Conservation (phyloP, 2,888 invertebrate genomes). For the Ophonus ardosiacus region DNA sequence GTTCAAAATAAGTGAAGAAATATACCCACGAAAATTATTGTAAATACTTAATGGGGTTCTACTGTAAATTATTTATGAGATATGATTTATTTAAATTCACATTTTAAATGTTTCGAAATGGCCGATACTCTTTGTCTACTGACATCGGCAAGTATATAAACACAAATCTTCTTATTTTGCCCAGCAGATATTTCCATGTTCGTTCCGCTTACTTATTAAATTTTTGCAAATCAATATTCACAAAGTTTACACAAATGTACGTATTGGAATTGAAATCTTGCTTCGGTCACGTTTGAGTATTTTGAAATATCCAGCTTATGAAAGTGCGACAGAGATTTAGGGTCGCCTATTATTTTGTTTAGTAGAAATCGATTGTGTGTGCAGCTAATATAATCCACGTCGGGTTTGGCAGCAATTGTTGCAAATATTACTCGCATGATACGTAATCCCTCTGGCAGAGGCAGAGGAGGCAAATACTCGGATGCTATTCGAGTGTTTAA, state of each 20-base stretch:
- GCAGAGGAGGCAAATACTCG: not conserved
- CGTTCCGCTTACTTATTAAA: not conserved
- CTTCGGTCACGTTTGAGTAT: not conserved
- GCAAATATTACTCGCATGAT: constrained; percentile 25
- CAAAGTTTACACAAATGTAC: not conserved
- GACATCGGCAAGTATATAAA: too few relatives aligned
- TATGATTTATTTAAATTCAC: too few relatives aligned
- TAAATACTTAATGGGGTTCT: too few relatives aligned
- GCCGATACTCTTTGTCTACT: too few relatives aligned
- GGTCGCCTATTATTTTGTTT: constrained; percentile 12
- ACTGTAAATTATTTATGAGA: too few relatives aligned
- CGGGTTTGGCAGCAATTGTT: constrained; percentile 48
- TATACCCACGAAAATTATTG: too few relatives aligned
- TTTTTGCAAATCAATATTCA: not conserved
- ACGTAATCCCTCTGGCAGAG: not conserved
- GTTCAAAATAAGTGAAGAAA: too few relatives aligned
- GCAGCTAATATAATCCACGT: constrained; percentile 18
- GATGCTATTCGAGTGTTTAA: constrained; percentile 58
- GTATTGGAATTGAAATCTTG: not conserved
- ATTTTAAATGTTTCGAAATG: too few relatives aligned
- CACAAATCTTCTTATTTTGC: too few relatives aligned
- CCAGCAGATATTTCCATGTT: too few relatives aligned
- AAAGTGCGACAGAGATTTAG: constrained; percentile 9
- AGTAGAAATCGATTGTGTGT: constrained; percentile 18
- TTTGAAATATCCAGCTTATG: constrained; percentile 32